Evolutionary conservation across 2,113 vertebrate species (phyloP).

Genomic region (Syngnathus scovelli): DNA sequence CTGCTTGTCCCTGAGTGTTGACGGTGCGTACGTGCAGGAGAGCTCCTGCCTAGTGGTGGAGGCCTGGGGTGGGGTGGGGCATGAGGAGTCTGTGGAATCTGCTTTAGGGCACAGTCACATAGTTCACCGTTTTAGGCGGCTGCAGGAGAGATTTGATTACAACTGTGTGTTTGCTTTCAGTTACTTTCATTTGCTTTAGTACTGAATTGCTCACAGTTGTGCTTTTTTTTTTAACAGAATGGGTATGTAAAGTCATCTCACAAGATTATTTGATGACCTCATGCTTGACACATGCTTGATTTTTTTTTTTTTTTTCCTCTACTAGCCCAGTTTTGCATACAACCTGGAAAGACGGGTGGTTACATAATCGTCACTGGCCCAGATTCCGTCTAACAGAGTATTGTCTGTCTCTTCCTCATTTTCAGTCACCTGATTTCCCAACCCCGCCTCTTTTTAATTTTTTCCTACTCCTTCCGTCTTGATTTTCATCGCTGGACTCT

Average conservation of each 20-base stretch:
- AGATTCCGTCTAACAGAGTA: conserved; percentile 54
- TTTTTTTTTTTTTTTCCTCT: conserved; percentile 29
- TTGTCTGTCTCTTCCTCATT: conserved; percentile 21
- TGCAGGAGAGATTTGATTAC: not conserved
- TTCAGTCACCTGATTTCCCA: conserved; percentile 20
- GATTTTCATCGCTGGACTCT: conserved; percentile 10
- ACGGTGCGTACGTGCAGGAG: conserved; percentile 59
- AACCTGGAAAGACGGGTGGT: conserved; percentile 59
- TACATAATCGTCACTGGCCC: conserved; percentile 65
- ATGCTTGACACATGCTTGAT: conserved; percentile 10
- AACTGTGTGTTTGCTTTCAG: not conserved
- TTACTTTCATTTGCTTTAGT: conserved; percentile 9
- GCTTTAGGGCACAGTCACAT: conserved; percentile 28
- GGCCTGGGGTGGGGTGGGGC: conserved; percentile 44
- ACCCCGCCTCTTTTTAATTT: conserved; percentile 5
- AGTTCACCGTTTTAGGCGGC: conserved; percentile 38
- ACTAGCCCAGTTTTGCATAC: conserved; percentile 49
- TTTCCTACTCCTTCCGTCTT: conserved; percentile 21
- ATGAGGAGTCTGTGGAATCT: conserved; percentile 35
- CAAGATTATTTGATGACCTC: not conserved
- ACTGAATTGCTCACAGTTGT: conserved; percentile 1
- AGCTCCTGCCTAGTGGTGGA: conserved; percentile 52
- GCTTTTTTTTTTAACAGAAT: not conserved
- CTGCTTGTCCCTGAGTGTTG: conserved; percentile 33
- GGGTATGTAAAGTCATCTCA: not conserved